Conservation (phyloP, 2,888 invertebrate genomes). For the Julus scanicus region DNA sequence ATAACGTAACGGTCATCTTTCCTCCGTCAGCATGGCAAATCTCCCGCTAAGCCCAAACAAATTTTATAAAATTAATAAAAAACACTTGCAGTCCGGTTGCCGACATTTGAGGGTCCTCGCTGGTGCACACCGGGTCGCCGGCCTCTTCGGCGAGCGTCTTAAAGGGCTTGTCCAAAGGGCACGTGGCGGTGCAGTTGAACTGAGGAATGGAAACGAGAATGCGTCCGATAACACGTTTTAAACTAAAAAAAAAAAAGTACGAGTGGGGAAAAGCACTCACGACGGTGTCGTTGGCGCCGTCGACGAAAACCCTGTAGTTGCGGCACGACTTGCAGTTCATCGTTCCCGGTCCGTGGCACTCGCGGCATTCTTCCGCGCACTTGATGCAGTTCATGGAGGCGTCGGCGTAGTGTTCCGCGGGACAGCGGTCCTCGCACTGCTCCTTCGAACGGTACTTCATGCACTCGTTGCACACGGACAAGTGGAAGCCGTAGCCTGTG, state of each 20-base stretch:
- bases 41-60: slow-evolving; percentile 61
- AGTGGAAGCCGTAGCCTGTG: slow-evolving; percentile 87
- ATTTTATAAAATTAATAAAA: neutral
- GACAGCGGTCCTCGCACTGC: slow-evolving; percentile 89
- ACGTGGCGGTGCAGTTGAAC: slow-evolving; percentile 87
- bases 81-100: neutral
- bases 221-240: neutral
- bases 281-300: slow-evolving; percentile 61
- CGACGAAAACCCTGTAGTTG: slow-evolving; percentile 77
- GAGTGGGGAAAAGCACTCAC: slow-evolving; percentile 49
- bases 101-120: slow-evolving; percentile 64
- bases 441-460: slow-evolving; percentile 85
- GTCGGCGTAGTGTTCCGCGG: slow-evolving; percentile 85
- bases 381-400: slow-evolving; percentile 78
- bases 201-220: slow-evolving; percentile 61
- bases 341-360: slow-evolving; percentile 81
- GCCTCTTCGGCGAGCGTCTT: slow-evolving; percentile 79
- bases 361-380: slow-evolving; percentile 85
- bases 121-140: slow-evolving; percentile 82
- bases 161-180: slow-evolving; percentile 81
- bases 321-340: slow-evolving; percentile 82
- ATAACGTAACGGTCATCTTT: too few species aligned
- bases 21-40: neutral
- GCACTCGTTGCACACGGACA: slow-evolving; percentile 83
- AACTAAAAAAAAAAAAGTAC: neutral